Conservation (phyloP, 2,797 vertebrate genomes). For the Propithecus perrieri region DNA sequence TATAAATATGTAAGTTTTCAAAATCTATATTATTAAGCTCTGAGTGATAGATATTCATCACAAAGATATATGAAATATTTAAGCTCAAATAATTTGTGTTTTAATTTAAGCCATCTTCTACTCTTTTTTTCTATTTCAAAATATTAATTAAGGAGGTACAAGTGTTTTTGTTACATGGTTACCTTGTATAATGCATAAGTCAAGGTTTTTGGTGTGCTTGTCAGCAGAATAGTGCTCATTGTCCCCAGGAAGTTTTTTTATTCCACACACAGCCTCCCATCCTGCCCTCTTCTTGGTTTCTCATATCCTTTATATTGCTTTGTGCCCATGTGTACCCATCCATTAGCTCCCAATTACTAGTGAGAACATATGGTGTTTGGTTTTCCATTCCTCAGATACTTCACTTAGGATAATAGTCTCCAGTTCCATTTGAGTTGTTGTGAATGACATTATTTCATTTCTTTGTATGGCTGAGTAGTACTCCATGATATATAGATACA, state of each 20-base stretch:
- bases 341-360: neutral
- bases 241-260: neutral
- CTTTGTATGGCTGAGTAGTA: neutral
- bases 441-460: neutral
- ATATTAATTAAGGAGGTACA: neutral
- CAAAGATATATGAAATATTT: slow-evolving; percentile 90
- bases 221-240: neutral
- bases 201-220: neutral
- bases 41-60: slow-evolving; percentile 92
- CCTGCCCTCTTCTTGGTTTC: neutral
- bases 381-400: neutral
- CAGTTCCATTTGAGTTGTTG: neutral
- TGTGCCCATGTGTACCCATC: neutral
- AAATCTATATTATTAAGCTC: slow-evolving; percentile 87
- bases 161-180: neutral
- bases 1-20: slow-evolving; percentile 89
- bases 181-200: neutral
- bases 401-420: neutral
- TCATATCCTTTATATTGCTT: neutral
- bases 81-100: slow-evolving; percentile 93
- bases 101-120: slow-evolving; percentile 95
- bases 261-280: neutral
- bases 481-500: neutral
- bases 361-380: neutral
- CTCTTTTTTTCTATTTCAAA: slow-evolving; percentile 39